These are phyloP conservation scores for Drosophila suboccidentalis DNA, from an alignment of 2,888 invertebrate species.

Conservation along the genomic window DNA sequence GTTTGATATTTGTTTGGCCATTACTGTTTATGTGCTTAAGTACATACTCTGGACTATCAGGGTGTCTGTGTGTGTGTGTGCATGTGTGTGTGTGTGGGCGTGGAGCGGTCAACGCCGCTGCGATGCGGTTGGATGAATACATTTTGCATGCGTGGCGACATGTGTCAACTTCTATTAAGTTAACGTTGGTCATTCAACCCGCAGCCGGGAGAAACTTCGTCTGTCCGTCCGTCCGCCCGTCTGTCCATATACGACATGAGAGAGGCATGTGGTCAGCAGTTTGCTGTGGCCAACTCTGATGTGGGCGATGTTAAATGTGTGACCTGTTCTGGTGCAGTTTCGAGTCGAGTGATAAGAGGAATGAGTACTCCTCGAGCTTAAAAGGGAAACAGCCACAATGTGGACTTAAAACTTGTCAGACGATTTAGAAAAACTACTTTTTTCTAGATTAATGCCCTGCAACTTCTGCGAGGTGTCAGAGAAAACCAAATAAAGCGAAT, in stretches of 20 bases:
- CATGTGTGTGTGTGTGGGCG: constrained; percentile 12
- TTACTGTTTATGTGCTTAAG: background rate
- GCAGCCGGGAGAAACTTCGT: background rate
- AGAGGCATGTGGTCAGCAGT: constrained; percentile 66
- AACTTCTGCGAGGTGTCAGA: background rate
- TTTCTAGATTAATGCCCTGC: constrained; percentile 22
- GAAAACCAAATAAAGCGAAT: constrained; percentile 14
- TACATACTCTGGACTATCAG: background rate
- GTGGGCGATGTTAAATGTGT: constrained; percentile 38
- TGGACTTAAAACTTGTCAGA: constrained; percentile 30
- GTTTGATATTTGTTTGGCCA: background rate
- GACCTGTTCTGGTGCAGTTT: constrained; percentile 35
- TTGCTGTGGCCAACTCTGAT: constrained; percentile 33
- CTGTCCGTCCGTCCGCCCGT: background rate
- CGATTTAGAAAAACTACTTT: constrained; percentile 34
- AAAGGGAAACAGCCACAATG: constrained; percentile 29
- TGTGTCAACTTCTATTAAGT: constrained; percentile 82
- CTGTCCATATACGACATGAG: constrained; percentile 7
- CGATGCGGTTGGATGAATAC: constrained; percentile 75
- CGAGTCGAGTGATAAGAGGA: background rate
- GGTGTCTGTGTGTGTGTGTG: constrained; percentile 5
- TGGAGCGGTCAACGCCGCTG: constrained; percentile 42
- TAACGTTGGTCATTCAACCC: constrained; percentile 79
- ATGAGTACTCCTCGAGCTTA: background rate
- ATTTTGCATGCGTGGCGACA: constrained; percentile 83